Base-by-base conservation (phyloP, 2,797 vertebrate genomes). In the Fratercula arctica region DNA sequence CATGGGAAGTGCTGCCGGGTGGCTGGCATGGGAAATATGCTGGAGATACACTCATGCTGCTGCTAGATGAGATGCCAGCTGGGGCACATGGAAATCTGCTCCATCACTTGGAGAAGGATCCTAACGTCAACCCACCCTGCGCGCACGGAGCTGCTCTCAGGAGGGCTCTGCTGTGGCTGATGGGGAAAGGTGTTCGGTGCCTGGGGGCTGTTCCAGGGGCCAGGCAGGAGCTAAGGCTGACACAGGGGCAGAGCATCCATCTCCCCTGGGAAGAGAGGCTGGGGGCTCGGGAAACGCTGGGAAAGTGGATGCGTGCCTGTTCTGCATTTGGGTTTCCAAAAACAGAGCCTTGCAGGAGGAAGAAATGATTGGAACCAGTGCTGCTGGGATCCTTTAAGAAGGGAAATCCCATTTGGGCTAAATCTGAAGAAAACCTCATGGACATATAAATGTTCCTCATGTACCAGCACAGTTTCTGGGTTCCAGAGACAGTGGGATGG, bases 121-220 rank as follows among this genome's bases (percentile, higher is more conserved):
- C 37, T 59, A n/a, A 33, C 4, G 56, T 35, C 57, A 35, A 48
- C 54, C 15, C n/a, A 77, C 5, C 35, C 16, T 23, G 68, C 16
- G 48, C 12, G 17, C 45, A 35, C 0, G 1, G 84, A 72, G 50
- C 48, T 37, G 28, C 15, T 79, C 28, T 33, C 0, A 2, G 59
- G 41, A 66, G 23, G 69, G 26, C 29, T 80, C 26, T 77, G 48
- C 23, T 43, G 81, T 45, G 45, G 51, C 35, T 48, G 35, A 25
- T 0, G 1, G 82, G 28, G 29, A 33, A 46, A 21, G 28, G 23
- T 31, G 46, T 29, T 76, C 0, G 6, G 23, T 61, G n/a, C 33
- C 24, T 11, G 24, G 0, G 6, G 21, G 60, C 61, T 75, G 13
- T 50, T 51, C 29, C 3, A 1, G 41, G 16, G 51, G 45, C 46